Conservation (phyloP, 2,113 vertebrate species). For the Mixornis gularis region DNA sequence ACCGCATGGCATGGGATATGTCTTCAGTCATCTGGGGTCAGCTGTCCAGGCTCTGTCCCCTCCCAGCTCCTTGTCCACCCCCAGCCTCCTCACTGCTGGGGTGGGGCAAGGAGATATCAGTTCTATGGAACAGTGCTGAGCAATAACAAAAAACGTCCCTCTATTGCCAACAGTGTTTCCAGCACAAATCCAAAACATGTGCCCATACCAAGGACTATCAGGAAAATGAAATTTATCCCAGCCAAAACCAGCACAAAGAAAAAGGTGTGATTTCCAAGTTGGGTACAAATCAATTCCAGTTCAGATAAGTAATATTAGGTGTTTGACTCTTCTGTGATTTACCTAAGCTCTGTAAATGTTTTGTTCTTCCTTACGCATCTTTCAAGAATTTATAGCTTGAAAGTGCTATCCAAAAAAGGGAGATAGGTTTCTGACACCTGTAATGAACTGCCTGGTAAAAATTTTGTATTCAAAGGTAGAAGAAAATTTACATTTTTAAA, state of each 20-base stretch:
- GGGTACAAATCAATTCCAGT: neutral
- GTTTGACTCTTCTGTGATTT: neutral
- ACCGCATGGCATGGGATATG: neutral
- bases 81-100: neutral
- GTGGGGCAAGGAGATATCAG: neutral
- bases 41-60: neutral
- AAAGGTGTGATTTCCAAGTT: neutral
- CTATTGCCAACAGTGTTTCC: neutral
- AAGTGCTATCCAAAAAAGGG: neutral
- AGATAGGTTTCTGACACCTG: neutral
- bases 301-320: neutral
- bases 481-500: neutral
- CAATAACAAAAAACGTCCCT: neutral
- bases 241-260: neutral
- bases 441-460: neutral
- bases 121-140: neutral
- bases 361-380: neutral
- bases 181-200: neutral
- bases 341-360: neutral
- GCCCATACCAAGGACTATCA: neutral
- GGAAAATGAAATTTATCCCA: neutral
- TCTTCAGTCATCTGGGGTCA: neutral
- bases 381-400: neutral
- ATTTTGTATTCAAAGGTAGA: neutral
- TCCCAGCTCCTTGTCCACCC: neutral